Base-by-base conservation (phyloP, 2,888 invertebrate species). In the Noctua pronuba region DNA sequence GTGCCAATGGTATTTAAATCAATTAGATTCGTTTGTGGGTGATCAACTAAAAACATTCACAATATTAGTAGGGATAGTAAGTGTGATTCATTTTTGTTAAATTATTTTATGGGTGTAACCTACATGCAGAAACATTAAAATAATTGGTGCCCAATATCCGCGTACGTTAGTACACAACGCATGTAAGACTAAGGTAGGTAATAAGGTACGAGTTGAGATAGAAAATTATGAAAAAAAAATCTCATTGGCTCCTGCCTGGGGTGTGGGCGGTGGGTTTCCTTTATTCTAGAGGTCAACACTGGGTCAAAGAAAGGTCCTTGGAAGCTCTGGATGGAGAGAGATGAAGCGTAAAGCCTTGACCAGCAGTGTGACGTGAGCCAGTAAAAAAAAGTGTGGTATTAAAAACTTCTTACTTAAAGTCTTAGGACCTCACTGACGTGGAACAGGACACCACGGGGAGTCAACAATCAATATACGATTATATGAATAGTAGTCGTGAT, bases 241-340 rank as follows among this genome's bases (percentile, higher is more conserved):
- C 24, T 35, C 11, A n/a, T 65, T 18, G 41, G 4, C 18, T 41
- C 1, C 24, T 35, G 31, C 31, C 13, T 65, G n/a, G 41, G 18
- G n/a, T 41, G 7, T n/a, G 35, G 16, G 44, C 44, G 6, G 44
- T 44, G 8, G 13, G 0, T 55, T 38, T 69, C 16, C 21, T 10
- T 69, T 69, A 55, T 69, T 38, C 10, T n/a, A 38, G n/a, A 69
- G 52, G 52, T 69, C 52, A 69, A 21, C n/a, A 52, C 24, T 38
- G 52, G n/a, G 52, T 41, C 16, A 41, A 65, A 41, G 65, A 65
- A 65, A 65, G 3, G 65, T 16, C 65, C 41, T 65, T 16, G 65
- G 41, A 13, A 41, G 41, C 24, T 65, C n/a, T 7, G 41, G 16
- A 16, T n/a, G 8, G 31, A 60, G 60, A 60, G 18, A 31, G 4